Conservation (phyloP, 2,113 vertebrate species). For the Platycercus adscitus region DNA sequence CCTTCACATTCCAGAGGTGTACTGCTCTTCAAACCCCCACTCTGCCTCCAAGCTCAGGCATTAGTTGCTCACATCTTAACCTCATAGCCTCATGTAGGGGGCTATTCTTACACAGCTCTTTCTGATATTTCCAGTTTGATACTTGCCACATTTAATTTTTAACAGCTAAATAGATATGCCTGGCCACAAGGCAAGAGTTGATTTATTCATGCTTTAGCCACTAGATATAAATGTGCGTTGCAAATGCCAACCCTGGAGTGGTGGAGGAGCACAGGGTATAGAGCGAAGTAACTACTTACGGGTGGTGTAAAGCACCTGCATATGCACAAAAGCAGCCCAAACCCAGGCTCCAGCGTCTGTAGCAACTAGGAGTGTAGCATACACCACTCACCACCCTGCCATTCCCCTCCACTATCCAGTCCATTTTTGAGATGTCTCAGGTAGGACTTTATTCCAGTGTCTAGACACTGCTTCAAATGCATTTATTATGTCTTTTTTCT, state of each 20-base stretch:
- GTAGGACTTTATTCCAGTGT: not conserved
- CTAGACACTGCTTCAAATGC: not conserved
- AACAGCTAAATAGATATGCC: not conserved
- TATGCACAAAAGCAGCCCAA: not conserved
- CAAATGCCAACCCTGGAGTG: not conserved
- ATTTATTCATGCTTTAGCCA: not conserved
- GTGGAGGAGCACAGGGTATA: not conserved
- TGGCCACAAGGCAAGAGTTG: not conserved
- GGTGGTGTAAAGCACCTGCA: not conserved
- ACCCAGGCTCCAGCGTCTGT: not conserved
- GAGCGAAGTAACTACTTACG: not conserved
- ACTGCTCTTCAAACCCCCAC: not conserved
- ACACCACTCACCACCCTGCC: not conserved
- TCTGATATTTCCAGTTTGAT: not conserved
- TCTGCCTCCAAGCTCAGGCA: not conserved
- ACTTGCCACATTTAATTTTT: not conserved
- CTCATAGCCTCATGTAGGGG: not conserved
- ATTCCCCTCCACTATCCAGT: not conserved
- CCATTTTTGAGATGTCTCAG: not conserved
- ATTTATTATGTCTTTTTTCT: not conserved
- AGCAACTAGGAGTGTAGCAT: not conserved
- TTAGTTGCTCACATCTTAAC: not conserved
- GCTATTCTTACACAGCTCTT: not conserved
- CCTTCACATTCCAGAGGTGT: not conserved
- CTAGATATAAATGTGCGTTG: not conserved